Base-by-base conservation (phyloP, 1,140 invertebrate genomes). In the Sesamia nonagrioides region DNA sequence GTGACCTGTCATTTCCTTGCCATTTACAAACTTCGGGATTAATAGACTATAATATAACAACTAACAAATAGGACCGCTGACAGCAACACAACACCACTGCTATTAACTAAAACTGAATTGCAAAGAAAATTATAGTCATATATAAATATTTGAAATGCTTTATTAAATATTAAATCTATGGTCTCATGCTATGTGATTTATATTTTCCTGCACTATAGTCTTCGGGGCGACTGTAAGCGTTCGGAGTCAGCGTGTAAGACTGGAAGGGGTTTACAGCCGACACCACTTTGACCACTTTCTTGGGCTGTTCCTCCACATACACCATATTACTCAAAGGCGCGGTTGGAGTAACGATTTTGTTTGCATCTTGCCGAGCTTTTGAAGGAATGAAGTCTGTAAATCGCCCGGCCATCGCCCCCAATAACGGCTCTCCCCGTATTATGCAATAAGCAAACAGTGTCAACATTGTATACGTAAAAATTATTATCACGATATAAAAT, bases 401-500 rank as follows among this genome's bases (percentile, higher is more conserved):
- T 1, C 80, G 78, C 1, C 73, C 78, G 17, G 84, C 68, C 74
- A 87, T 81, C 13, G 81, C 72, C 35, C 60, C 78, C 5, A 92
- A 48, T 11, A 93, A 74, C 0, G 92, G 93, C 58, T 91, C 84
- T 8, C 92, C 92, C 78, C 86, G 79, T 6, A 91, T 84, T 5
- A 94, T 86, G 35, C 90, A 92, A 80, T 88, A 93, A 2, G 91
- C 82, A 69, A 94, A 94, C 3, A 90, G 75, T 1, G 90, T 82
- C 17, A 93, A 48, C 18, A 89, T 52, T 0, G 77, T 60, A 77
- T 92, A 94, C 0, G 78, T 45, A 0, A 88, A 11, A 7, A 60
- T 17, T 1, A 88, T 54, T 6, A 91, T 21, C 5, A 92, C 73
- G 6, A 90, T 81, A 40, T 90, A 94, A 50, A 91, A 89, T 83